Percentiles rank a stretch among this genome's conserved stretches.
Evolutionary conservation across 2,113 vertebrate species (phyloP).

Genomic region (Rana temporaria): DNA sequence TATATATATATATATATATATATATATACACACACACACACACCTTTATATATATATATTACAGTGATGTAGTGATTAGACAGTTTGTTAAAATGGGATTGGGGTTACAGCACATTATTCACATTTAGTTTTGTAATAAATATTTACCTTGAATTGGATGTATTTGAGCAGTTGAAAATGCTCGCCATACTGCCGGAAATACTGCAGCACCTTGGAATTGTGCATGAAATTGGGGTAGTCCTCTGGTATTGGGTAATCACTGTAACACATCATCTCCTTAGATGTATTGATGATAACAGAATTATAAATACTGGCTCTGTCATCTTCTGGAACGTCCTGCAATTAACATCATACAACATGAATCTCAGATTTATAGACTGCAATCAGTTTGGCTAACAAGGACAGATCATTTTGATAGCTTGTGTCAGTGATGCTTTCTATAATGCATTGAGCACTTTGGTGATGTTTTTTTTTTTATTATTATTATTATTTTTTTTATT

Average conservation of each 20-base stretch:
- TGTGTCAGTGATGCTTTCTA: too few species aligned
- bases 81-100: too few species aligned
- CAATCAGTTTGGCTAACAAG: too few species aligned
- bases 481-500: too few species aligned
- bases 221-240: conserved; percentile 84
- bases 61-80: too few species aligned
- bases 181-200: conserved; percentile 76
- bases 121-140: not conserved
- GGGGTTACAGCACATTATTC: not conserved
- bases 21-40: too few species aligned
- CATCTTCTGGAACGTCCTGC: conserved; percentile 74
- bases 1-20: too few species aligned
- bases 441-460: too few species aligned
- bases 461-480: too few species aligned
- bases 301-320: conserved; percentile 77
- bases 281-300: conserved; percentile 86
- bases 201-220: conserved; percentile 80
- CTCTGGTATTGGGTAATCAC: conserved; percentile 85
- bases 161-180: conserved; percentile 81
- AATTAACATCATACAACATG: conserved; percentile 18
- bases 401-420: too few species aligned
- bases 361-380: too few species aligned
- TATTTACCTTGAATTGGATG: conserved; percentile 82
- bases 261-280: conserved; percentile 94
- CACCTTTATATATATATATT: too few species aligned